Base-by-base conservation (phyloP, 2,113 vertebrate genomes). In the Tylochromis polylepis region DNA sequence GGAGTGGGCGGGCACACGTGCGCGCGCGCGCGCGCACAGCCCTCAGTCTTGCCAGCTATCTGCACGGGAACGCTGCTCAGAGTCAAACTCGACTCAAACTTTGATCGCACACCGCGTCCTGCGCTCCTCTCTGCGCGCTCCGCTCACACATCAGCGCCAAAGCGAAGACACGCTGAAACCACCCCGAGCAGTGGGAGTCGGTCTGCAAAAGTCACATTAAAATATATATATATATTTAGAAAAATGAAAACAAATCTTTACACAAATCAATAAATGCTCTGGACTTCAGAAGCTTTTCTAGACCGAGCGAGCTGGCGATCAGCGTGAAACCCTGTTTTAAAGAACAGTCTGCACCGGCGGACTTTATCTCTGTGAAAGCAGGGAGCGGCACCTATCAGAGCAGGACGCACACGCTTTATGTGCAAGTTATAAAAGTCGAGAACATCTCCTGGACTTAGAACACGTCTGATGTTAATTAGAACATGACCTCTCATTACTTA, bases 1-100 rank as follows among this genome's bases (percentile, higher is more conserved):
- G 14, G 70, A 49, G 72, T 11, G 92, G 91, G 85, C 56, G 81
- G 80, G 43, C 80, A 72, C 56, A 67, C 57, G 70, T 43, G 29
- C 36, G 67, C 57, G 75, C 29, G 78, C 78, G 58, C 58, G 24
- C 46, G 34, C 83, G 0, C 49, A 46, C 67, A 29, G 27, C 15
- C 24, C 43, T 51, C 24, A 5, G 24, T 49, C 3, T 29, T 51
- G 70, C 43, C 24, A 51, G 70, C 24, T 75, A 18, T 75, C 70
- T 51, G 9, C 70, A 20, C 43, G 1, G 41, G 22, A 72, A 72
- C 41, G 22, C 15, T 20, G 18, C 27, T 72, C 41, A 72, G 67
- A 67, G 34, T 70, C 65, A 43, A 70, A 58, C 41, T 24, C 38
- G 22, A 84, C 36, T 70, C 65, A 43, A 70, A 75, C 70, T 49